Evolutionary conservation across 2,888 invertebrate genomes (phyloP).

Genomic region (Ophraella communa): DNA sequence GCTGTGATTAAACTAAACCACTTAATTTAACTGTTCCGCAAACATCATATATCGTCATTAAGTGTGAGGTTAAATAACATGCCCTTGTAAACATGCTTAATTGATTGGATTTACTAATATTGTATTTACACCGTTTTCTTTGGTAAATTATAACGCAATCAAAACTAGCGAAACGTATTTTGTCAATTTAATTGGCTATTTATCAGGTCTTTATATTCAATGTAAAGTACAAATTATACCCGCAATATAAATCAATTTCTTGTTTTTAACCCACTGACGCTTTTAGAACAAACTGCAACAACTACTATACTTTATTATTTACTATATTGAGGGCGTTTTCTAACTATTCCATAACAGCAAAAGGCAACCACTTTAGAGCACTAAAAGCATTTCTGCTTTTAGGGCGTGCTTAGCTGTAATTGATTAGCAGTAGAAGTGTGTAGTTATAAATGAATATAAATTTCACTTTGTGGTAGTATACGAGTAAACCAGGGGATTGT

Average conservation of each 20-base stretch:
- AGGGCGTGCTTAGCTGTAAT: conserved; percentile 1
- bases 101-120: too few relatives aligned
- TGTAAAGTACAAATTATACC: background rate
- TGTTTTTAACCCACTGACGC: background rate
- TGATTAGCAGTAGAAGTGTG: background rate
- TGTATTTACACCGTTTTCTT: too few relatives aligned
- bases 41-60: too few relatives aligned
- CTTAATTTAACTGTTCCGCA: too few relatives aligned
- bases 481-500: background rate
- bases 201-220: background rate
- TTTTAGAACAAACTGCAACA: background rate
- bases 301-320: background rate
- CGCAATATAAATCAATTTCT: background rate
- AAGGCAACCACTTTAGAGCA: conserved; percentile 5
- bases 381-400: conserved; percentile 2
- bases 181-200: too few relatives aligned
- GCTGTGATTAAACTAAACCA: too few relatives aligned
- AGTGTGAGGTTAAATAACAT: too few relatives aligned
- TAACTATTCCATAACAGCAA: background rate
- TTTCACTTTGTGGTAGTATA: background rate
- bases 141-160: too few relatives aligned
- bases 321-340: background rate
- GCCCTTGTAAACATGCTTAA: too few relatives aligned
- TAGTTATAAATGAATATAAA: background rate
- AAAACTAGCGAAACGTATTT: too few relatives aligned